These are phyloP conservation scores for Lindbergichthys nudifrons DNA, from an alignment of 2,797 vertebrate species.

Conservation along the genomic window DNA sequence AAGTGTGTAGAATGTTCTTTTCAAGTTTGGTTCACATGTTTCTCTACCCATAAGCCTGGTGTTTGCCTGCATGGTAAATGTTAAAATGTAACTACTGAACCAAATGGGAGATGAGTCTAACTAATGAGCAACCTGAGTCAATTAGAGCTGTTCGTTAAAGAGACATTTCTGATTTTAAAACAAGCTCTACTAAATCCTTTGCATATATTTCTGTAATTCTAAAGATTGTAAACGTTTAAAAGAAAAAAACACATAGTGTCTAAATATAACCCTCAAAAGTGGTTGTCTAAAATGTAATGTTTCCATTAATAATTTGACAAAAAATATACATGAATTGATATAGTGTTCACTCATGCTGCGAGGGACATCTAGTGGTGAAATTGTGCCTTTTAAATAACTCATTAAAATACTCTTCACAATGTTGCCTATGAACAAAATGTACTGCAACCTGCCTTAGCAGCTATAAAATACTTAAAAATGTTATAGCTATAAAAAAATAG, in stretches of 20 bases:
- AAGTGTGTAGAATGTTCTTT: background rate
- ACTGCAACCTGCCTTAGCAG: background rate
- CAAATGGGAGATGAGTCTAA: background rate
- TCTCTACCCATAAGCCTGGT: background rate
- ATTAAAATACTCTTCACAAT: background rate
- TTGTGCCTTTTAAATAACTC: background rate
- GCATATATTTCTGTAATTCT: background rate
- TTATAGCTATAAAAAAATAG: background rate
- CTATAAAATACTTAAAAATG: background rate
- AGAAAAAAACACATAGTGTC: background rate
- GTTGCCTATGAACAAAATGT: background rate
- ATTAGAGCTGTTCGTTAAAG: background rate
- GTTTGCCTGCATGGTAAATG: background rate
- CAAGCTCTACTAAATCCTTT: background rate
- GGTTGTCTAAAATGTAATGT: background rate
- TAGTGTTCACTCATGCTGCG: background rate
- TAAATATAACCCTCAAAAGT: background rate
- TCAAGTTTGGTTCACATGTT: background rate
- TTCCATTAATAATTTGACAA: background rate
- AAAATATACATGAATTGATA: fast-evolving
- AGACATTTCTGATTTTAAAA: background rate
- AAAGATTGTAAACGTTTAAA: background rate
- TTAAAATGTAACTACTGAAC: background rate
- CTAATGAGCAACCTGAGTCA: background rate
- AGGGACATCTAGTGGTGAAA: slow-evolving; percentile 57